Conservation (phyloP, 2,113 vertebrate species). For the Sander vitreus region DNA sequence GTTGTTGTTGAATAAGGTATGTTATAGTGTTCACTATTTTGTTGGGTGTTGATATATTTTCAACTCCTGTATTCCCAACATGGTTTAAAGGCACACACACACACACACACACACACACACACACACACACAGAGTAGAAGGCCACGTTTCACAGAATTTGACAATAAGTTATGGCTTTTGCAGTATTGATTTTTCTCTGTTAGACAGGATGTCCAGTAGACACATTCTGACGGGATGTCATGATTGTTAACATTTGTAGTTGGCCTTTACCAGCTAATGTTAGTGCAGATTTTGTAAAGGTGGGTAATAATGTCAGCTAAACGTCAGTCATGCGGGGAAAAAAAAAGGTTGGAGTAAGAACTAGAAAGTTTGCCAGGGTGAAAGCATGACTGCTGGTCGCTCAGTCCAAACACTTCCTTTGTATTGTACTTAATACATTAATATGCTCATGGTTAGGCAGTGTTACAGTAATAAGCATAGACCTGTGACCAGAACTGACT, state of each 20-base stretch:
- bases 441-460: not conserved
- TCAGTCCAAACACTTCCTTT: not conserved
- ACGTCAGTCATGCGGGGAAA: constrained; percentile 26
- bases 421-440: not conserved
- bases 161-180: constrained; percentile 45
- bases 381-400: not conserved
- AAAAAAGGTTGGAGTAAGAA: not conserved
- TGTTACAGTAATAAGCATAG: not conserved
- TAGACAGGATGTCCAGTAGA: constrained; percentile 50
- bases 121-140: not conserved
- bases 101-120: not conserved
- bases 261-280: constrained; percentile 49
- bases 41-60: not conserved
- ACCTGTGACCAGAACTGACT: not conserved
- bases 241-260: constrained; percentile 49
- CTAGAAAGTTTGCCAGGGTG: not conserved
- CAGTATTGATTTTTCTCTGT: constrained; percentile 59
- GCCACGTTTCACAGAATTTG: constrained; percentile 32
- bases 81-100: constrained; percentile 6
- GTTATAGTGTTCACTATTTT: not conserved
- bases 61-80: not conserved
- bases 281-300: constrained; percentile 46
- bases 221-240: constrained; percentile 43
- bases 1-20: not conserved
- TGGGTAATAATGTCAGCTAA: constrained; percentile 57